phyloP scores from a whole-genome alignment of 2,888 invertebrate species.

The Epiblema foenella region DNA sequence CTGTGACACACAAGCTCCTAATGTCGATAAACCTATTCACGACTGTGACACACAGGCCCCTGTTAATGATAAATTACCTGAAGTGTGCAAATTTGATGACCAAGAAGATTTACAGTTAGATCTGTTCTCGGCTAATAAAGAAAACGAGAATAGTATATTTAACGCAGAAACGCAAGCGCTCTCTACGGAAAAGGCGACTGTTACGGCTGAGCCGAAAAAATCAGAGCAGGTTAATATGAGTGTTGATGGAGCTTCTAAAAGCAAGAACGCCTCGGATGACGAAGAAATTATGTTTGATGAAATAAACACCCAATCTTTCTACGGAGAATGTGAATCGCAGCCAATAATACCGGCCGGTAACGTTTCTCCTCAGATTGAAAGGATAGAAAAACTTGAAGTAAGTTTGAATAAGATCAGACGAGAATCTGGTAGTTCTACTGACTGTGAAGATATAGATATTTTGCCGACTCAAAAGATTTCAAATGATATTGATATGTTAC shows the following conservation, averaged over 20 bases:
- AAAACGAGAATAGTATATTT: slow-evolving; percentile 57
- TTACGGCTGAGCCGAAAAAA: slow-evolving; percentile 12
- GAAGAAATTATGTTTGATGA: slow-evolving; percentile 71
- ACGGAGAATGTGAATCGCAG: slow-evolving; percentile 67
- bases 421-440: slow-evolving; percentile 59
- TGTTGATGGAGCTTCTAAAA: slow-evolving; percentile 45
- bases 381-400: slow-evolving; percentile 49
- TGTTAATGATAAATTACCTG: slow-evolving; percentile 55
- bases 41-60: slow-evolving; percentile 52
- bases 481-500: slow-evolving; percentile 51
- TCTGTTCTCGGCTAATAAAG: slow-evolving; percentile 60
- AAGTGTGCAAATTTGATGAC: slow-evolving; percentile 59
- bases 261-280: slow-evolving; percentile 58
- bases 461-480: slow-evolving; percentile 59
- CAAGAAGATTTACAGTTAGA: slow-evolving; percentile 66
- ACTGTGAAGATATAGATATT: slow-evolving; percentile 64
- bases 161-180: slow-evolving; percentile 52
- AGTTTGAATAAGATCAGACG: slow-evolving; percentile 46
- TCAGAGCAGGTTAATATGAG: slow-evolving; percentile 35
- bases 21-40: slow-evolving; percentile 47
- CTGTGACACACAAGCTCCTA: slow-evolving; percentile 52
- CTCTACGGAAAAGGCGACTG: slow-evolving; percentile 43
- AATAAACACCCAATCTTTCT: slow-evolving; percentile 57
- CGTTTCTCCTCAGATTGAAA: slow-evolving; percentile 35
- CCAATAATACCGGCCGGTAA: slow-evolving; percentile 57